Base-by-base conservation (phyloP, 2,797 vertebrate species). In the Arrhamphus sclerolepis region DNA sequence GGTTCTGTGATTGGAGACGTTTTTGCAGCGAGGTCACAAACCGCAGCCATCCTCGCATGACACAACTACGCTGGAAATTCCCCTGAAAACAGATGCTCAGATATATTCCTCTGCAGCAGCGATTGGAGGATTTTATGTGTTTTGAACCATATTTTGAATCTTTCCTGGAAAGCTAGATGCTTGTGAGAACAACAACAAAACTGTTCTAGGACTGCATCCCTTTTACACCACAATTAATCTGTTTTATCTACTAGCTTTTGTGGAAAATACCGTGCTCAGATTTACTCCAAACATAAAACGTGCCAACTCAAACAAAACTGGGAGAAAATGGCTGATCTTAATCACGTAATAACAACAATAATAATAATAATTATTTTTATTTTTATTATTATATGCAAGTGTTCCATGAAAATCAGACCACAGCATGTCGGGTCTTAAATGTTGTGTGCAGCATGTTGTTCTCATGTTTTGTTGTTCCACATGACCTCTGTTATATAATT, bases 301-400 rank as follows among this genome's bases (percentile, higher is more conserved):
- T 71, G 63, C 7, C 72, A 84, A 76, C 53, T 47, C 58, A 64
- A 71, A 49, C 42, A 44, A 62, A 81, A 78, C 9, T 2, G n/a
- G n/a, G 48, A 42, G 31, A 17, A 56, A 40, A 46, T 19, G 42
- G 28, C 19, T 56, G 28, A 24, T 55, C 34, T 31, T 31, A 31
- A 31, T 31, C 29, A 31, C 4, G 6, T 28, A 28, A 4, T 31
- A 9, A 31, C 10, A 6, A 31, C 6, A 9, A n/a, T n/a, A n/a
- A n/a, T n/a, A n/a, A n/a, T n/a, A n/a, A n/a, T n/a, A n/a, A n/a
- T n/a, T n/a, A n/a, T n/a, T n/a, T n/a, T n/a, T n/a, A n/a, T n/a
- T n/a, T n/a, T n/a, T n/a, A n/a, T n/a, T n/a, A n/a, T n/a, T n/a
- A n/a, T n/a, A n/a, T n/a, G n/a, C n/a, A n/a, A n/a, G n/a, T n/a